Evolutionary conservation across 2,888 invertebrate species (phyloP), one percentile per base, ranked within the genome.

Genomic region (Drosophila neotestacea): DNA sequence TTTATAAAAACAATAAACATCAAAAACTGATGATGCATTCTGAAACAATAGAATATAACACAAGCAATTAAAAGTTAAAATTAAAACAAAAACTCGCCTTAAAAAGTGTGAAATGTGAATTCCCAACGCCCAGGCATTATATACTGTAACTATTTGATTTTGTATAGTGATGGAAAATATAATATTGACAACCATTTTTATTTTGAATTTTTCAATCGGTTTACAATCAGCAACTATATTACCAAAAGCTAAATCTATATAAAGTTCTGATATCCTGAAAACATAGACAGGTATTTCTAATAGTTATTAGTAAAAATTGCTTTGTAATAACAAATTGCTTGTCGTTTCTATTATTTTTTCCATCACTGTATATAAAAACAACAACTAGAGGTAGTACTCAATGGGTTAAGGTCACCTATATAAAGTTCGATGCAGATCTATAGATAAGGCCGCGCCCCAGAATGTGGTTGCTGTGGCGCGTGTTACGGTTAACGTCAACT

Each of bases 401-500:
- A 27, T 41, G 56, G 58, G 55, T 73, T 69, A 73, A 78, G 76
- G 73, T 65, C 61, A 46, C 3, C 13, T 39, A 22, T 13, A 10
- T 36, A 39, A 9, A 46, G 41, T 42, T 30, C 11, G 7, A 16
- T 34, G n/a, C 27, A 51, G 64, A 71, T 64, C 44, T 47, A 41
- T n/a, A 39, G 30, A 51, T 56, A 34, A 34, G 32, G 61, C 61
- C 61, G 64, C 74, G 38, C 60, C 75, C 58, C 38, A 60, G 69
- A 59, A 61, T 66, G 39, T 34, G 59, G 63, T 10, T 34, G 11
- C 38, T 64, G 62, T 65, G 70, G 79, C 76, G 76, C 79, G 76
- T 79, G 79, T 76, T 79, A 56, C 73, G 73, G 52, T 73, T 55
- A 70, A 46, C 63, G 50, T 55, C 73, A 56, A 65, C 51, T 55